Conservation (phyloP, 2,113 vertebrate species). For the Tachuris rubrigastra region DNA sequence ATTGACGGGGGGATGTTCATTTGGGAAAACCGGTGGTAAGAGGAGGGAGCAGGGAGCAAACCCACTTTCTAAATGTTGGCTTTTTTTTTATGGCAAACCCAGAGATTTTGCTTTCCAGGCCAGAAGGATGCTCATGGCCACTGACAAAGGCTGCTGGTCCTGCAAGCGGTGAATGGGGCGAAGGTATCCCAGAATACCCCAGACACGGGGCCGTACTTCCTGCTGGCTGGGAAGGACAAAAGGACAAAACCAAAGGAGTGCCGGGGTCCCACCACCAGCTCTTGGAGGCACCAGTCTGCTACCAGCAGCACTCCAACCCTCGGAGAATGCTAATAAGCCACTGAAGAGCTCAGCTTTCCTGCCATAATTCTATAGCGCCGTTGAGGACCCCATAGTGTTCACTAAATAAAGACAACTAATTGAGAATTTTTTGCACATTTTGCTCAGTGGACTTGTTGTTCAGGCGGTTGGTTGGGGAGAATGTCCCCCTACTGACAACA, state of each 20-base stretch:
- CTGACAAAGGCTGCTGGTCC: conserved; percentile 62
- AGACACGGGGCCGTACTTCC: conserved; percentile 74
- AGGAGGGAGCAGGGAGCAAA: neutral
- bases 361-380: conserved; percentile 82
- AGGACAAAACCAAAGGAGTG: conserved; percentile 77
- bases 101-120: conserved; percentile 34
- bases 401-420: conserved; percentile 88
- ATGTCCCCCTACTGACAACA: conserved; percentile 79
- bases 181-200: conserved; percentile 80
- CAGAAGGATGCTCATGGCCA: conserved; percentile 52
- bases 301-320: conserved; percentile 78
- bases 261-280: conserved; percentile 79
- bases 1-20: neutral
- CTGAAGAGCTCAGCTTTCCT: conserved; percentile 80
- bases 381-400: conserved; percentile 83
- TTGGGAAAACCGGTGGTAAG: conserved; percentile 38
- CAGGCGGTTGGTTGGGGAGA: conserved; percentile 77
- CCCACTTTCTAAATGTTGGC: neutral
- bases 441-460: conserved; percentile 78
- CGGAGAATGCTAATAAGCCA: conserved; percentile 84
- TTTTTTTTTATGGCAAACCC: neutral
- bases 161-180: conserved; percentile 63
- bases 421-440: conserved; percentile 88
- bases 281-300: conserved; percentile 78
- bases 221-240: conserved; percentile 80